These are phyloP conservation scores for Pangasius djambal DNA, from an alignment of 2,797 vertebrate species.

Conservation along the genomic window DNA sequence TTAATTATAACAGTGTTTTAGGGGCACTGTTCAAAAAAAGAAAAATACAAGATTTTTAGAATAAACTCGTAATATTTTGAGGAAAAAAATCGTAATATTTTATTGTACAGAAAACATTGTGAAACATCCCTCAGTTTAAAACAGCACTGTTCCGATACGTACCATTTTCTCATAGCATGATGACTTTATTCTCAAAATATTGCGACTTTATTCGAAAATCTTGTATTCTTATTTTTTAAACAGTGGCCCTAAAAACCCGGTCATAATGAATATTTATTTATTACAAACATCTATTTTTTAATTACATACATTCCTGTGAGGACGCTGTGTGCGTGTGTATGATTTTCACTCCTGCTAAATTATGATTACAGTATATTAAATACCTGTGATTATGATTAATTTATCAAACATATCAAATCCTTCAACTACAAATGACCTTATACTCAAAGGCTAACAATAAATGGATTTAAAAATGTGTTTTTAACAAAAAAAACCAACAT, in stretches of 20 bases:
- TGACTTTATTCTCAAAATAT: too few species aligned
- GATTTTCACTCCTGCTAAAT: neutral
- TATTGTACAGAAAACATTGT: too few species aligned
- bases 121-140: neutral
- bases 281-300: neutral
- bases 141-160: neutral
- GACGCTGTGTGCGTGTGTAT: neutral
- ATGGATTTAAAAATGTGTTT: too few species aligned
- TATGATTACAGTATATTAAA: neutral
- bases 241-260: too few species aligned
- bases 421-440: too few species aligned
- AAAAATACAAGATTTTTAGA: neutral
- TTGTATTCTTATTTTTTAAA: too few species aligned
- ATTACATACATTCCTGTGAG: neutral
- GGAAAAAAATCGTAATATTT: too few species aligned
- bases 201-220: too few species aligned
- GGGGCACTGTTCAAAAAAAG: neutral
- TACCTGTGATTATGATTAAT: neutral
- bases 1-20: neutral
- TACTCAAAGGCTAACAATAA: too few species aligned
- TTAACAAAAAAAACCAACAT: neutral
- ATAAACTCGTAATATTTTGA: neutral
- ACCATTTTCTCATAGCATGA: too few species aligned
- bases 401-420: too few species aligned
- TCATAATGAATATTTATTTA: neutral